Evolutionary conservation across 2,797 vertebrate genomes (phyloP).

Genomic region (Danionella dracula): DNA sequence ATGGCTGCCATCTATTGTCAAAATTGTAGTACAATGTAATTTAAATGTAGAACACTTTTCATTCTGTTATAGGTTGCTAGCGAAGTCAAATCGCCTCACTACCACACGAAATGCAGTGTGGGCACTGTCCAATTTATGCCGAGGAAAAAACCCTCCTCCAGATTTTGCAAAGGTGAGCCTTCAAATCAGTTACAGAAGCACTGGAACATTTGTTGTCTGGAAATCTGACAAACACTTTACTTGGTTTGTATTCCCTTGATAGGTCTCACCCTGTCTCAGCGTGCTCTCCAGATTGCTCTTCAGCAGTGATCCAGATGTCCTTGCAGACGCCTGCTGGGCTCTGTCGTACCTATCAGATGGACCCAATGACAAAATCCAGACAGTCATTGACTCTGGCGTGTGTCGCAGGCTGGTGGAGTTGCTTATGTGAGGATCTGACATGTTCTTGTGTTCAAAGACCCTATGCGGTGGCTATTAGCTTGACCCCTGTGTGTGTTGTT

Average conservation of each 20-base stretch:
- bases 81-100: constrained; percentile 83
- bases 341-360: constrained; percentile 88
- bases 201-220: background rate
- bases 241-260: constrained; percentile 33
- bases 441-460: background rate
- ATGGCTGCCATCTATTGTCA: background rate
- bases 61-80: constrained; percentile 69
- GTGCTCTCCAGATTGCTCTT: constrained; percentile 83
- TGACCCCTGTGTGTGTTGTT: constrained; percentile 38
- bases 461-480: background rate
- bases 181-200: background rate
- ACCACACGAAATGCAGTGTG: constrained; percentile 89
- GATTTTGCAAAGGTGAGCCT: constrained; percentile 81
- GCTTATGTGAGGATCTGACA: constrained; percentile 75
- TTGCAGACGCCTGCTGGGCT: constrained; percentile 90
- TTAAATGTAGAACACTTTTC: background rate
- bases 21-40: background rate
- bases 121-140: constrained; percentile 88
- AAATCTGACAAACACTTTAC: constrained; percentile 34
- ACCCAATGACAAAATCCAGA: constrained; percentile 89
- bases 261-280: constrained; percentile 86
- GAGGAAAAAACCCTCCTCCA: constrained; percentile 88
- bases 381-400: constrained; percentile 87
- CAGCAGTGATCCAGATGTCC: constrained; percentile 84
- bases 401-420: constrained; percentile 86